These are phyloP conservation scores for Hexactinellida sp. DNA, from an alignment of 37 sponge, comb jelly and placozoan genomes.

Conservation along the genomic window DNA sequence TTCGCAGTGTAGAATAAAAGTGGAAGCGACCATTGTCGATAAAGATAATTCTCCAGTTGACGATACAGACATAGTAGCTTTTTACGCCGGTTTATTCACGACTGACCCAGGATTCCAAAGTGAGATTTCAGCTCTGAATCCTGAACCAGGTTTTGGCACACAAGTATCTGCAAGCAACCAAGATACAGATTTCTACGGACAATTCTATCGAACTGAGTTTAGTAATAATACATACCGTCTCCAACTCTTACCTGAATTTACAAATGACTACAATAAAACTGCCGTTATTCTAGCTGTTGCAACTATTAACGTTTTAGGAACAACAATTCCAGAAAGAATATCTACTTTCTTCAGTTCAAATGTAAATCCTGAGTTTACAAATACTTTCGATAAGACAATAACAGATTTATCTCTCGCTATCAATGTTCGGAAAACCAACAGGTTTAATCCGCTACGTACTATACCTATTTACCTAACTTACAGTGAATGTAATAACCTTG, in stretches of 20 bases:
- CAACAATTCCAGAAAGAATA: neutral
- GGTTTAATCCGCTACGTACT: neutral
- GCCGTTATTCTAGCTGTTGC: slow-evolving; percentile 5
- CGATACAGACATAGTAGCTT: neutral
- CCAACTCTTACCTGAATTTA: neutral
- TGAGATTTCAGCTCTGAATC: neutral
- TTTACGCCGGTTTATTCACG: neutral
- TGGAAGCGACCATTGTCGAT: neutral
- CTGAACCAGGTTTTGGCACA: neutral
- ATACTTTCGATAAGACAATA: neutral
- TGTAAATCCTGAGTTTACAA: neutral
- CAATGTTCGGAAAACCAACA: neutral
- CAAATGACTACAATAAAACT: neutral
- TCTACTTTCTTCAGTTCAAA: neutral
- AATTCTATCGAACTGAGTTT: slow-evolving; percentile 2
- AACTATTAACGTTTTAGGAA: neutral
- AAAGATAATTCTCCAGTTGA: neutral
- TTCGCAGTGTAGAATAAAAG: neutral
- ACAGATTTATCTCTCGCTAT: neutral
- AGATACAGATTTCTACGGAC: neutral
- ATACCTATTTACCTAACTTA: neutral
- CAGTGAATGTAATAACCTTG: neutral
- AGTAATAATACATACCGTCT: neutral
- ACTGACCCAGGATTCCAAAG: neutral
- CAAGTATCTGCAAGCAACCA: neutral